Evolutionary conservation across 2,113 vertebrate genomes (phyloP).

Genomic region (Oenanthe melanoleuca): DNA sequence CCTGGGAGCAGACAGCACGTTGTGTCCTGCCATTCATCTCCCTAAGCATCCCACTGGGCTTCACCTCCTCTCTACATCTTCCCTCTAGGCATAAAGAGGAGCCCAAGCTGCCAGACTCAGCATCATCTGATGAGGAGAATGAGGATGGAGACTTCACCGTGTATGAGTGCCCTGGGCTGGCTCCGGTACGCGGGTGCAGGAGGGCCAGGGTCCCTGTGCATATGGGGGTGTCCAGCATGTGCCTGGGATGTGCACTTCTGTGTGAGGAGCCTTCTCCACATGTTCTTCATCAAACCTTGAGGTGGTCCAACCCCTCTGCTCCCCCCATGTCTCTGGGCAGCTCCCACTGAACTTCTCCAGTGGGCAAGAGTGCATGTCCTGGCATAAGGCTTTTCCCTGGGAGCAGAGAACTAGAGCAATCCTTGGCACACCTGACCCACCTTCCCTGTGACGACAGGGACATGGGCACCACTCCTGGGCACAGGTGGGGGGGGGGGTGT

Average conservation of each 20-base stretch:
- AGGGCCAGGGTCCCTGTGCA: rapidly evolving
- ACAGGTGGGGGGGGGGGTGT: not conserved
- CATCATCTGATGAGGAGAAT: slow-evolving; percentile 90
- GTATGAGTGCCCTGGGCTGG: slow-evolving; percentile 94
- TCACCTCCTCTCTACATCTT: not conserved
- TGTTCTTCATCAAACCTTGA: not conserved
- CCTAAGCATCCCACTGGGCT: not conserved
- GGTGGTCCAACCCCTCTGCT: not conserved
- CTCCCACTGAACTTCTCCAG: not conserved
- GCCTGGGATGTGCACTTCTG: not conserved
- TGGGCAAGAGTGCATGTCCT: not conserved
- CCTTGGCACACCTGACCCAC: not conserved
- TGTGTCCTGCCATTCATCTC: not conserved
- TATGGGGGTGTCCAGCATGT: not conserved
- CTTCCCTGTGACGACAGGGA: not conserved
- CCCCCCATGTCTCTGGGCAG: not conserved
- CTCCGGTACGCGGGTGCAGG: slow-evolving; percentile 78
- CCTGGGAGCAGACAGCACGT: rapidly evolving
- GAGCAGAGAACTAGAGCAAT: not conserved
- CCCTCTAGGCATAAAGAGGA: slow-evolving; percentile 84
- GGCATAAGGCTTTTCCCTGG: not conserved
- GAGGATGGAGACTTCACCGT: slow-evolving; percentile 96
- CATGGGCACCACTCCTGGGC: not conserved
- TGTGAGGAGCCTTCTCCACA: not conserved
- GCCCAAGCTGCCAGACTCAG: slow-evolving; percentile 80